Percentiles rank a stretch among this genome's conserved stretches.
These are phyloP conservation scores for Esox niger DNA, from an alignment of 2,113 vertebrate genomes.

Conservation along the genomic window DNA sequence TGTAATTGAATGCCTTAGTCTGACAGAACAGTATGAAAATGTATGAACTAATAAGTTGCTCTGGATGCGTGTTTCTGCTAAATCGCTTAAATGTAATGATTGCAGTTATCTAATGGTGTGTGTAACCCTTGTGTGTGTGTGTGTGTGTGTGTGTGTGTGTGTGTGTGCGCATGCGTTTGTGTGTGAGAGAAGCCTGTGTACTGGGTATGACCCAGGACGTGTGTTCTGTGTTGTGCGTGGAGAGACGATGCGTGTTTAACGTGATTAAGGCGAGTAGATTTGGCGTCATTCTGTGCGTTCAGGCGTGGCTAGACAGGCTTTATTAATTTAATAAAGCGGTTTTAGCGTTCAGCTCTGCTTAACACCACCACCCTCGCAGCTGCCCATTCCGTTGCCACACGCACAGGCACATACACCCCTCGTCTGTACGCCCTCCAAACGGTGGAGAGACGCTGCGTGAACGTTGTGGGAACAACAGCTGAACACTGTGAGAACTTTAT, in stretches of 20 bases:
- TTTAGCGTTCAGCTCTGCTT: constrained; percentile 32
- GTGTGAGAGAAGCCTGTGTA: constrained; percentile 8
- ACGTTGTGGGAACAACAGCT: neutral
- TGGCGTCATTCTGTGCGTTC: constrained; percentile 34
- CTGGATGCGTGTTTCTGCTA: too few species aligned
- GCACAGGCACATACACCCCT: constrained; percentile 1
- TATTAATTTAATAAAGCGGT: constrained; percentile 55
- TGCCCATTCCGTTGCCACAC: constrained; percentile 14
- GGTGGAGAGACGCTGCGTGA: too few species aligned
- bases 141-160: neutral
- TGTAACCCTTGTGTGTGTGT: constrained; percentile 30
- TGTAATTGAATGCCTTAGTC: neutral
- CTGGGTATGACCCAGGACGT: constrained; percentile 20
- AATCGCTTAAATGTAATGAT: too few species aligned
- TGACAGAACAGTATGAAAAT: neutral
- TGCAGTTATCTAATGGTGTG: too few species aligned
- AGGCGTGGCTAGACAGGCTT: constrained; percentile 37
- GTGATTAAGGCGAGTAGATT: constrained; percentile 49
- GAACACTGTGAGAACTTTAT: constrained; percentile 3
- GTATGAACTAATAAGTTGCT: too few species aligned
- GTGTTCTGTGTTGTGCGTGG: constrained; percentile 15
- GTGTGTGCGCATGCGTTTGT: neutral
- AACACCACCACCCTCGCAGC: constrained; percentile 36
- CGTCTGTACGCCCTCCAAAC: neutral
- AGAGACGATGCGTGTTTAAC: constrained; percentile 32